These are phyloP conservation scores for Tetragnatha montana DNA, from an alignment of 2,888 invertebrate species.

Conservation along the genomic window DNA sequence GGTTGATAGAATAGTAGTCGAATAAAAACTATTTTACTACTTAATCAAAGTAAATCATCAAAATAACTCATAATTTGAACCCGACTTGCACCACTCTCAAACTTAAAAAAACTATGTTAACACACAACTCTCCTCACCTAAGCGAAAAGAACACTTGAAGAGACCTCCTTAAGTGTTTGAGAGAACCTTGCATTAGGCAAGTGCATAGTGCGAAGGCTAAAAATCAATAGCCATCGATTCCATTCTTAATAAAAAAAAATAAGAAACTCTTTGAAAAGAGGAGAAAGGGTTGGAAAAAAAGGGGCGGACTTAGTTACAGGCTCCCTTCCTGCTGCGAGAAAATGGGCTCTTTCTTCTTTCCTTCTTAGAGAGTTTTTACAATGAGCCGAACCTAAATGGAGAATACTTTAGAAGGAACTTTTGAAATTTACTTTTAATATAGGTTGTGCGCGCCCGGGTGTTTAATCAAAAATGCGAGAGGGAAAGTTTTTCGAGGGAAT, in stretches of 20 bases:
- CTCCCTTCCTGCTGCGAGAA: slow-evolving; percentile 7
- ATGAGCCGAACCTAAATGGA: too few species aligned
- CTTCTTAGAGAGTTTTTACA: background rate
- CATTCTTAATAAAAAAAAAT: slow-evolving; percentile 26
- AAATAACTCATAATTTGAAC: background rate
- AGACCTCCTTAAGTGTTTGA: background rate
- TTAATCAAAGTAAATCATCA: background rate
- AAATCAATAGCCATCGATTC: slow-evolving; percentile 50
- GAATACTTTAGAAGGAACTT: too few species aligned
- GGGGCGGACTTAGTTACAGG: slow-evolving; percentile 46
- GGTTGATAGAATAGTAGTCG: too few species aligned
- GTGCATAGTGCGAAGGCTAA: background rate
- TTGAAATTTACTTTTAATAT: too few species aligned
- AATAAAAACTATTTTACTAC: too few species aligned
- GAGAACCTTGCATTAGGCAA: slow-evolving; percentile 34
- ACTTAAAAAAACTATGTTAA: background rate
- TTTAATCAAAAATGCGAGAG: too few species aligned
- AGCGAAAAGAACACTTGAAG: slow-evolving; percentile 10
- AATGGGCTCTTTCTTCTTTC: slow-evolving; percentile 31
- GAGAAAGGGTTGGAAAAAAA: slow-evolving; percentile 21
- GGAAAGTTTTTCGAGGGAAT: too few species aligned
- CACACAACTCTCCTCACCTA: background rate
- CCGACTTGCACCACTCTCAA: background rate
- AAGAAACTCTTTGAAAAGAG: slow-evolving; percentile 16
- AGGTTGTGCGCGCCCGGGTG: too few species aligned